phyloP scores from a whole-genome alignment of 2,113 vertebrate species.

The Neoarius graeffei region DNA sequence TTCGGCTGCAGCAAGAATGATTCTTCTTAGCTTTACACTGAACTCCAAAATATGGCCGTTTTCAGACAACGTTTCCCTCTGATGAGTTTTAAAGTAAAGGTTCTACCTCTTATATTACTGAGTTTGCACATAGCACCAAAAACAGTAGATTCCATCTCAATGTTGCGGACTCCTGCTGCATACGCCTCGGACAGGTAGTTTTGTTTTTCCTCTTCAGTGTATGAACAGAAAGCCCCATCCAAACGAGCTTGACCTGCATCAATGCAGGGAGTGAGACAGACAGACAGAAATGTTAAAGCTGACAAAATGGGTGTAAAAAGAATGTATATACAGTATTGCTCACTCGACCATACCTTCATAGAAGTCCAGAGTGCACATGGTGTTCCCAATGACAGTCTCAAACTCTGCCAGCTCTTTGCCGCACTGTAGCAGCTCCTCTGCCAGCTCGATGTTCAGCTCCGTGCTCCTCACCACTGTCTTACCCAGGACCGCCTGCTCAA shows the following conservation, averaged over 20 bases:
- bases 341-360: slow-evolving; percentile 83
- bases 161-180: slow-evolving; percentile 84
- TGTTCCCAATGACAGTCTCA: slow-evolving; percentile 83
- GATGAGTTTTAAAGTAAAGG: neutral
- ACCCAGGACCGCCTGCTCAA: slow-evolving; percentile 87
- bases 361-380: slow-evolving; percentile 95
- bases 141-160: slow-evolving; percentile 93
- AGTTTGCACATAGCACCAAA: slow-evolving; percentile 90
- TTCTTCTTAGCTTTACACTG: neutral
- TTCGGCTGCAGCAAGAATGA: neutral
- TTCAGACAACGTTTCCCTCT: too few relatives aligned
- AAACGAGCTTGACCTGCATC: slow-evolving; percentile 88
- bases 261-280: neutral
- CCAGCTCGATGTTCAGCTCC: slow-evolving; percentile 74
- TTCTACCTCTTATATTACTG: slow-evolving; percentile 81
- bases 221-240: slow-evolving; percentile 92
- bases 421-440: slow-evolving; percentile 79
- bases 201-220: slow-evolving; percentile 84
- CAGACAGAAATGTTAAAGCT: neutral
- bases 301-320: neutral
- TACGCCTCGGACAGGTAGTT: slow-evolving; percentile 81
- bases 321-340: neutral
- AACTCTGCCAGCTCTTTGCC: slow-evolving; percentile 80
- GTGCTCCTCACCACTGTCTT: slow-evolving; percentile 79
- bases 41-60: neutral